A percentile compares a stretch with the other conserved stretches of the same genome.
Conservation (phyloP, 2,888 invertebrate genomes). For the Megastigmus dorsalis region DNA sequence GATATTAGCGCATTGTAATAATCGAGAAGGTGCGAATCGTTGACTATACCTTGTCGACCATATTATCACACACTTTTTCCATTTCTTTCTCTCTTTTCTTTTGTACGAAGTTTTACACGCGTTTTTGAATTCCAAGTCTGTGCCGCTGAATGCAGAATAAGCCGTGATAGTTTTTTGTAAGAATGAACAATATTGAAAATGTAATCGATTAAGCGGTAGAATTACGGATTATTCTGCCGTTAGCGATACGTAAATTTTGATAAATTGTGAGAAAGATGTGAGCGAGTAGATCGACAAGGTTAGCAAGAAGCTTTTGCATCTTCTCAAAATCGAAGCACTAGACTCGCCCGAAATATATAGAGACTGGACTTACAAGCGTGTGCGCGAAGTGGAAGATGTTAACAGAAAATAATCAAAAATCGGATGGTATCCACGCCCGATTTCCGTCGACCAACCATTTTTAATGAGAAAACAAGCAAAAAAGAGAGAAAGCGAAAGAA, state of each 20-base stretch:
- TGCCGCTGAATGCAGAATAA: too few relatives aligned
- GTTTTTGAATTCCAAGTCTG: too few relatives aligned
- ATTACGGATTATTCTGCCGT: background rate
- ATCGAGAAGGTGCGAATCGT: constrained; percentile 18
- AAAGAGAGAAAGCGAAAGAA: too few relatives aligned
- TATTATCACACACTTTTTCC: constrained; percentile 4
- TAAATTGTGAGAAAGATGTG: too few relatives aligned
- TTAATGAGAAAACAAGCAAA: constrained; percentile 1
- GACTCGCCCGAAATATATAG: constrained; percentile 17
- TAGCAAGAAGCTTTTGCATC: constrained; percentile 25
- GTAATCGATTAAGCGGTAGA: background rate
- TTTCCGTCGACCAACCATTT: constrained; percentile 35
- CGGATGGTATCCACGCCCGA: background rate
- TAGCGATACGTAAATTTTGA: background rate
- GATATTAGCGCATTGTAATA: constrained; percentile 21
- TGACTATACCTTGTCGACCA: constrained; percentile 31
- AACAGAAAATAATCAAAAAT: constrained; percentile 47
- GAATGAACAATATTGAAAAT: background rate
- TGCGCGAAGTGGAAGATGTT: constrained; percentile 1
- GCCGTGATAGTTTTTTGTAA: background rate
- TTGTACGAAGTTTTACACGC: background rate
- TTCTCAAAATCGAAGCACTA: constrained; percentile 17
- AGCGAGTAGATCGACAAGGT: too few relatives aligned
- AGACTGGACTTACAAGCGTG: constrained; percentile 28
- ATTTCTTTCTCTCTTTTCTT: constrained; percentile 1